Conservation (phyloP, 2,888 invertebrate species). For the Octodonta nipae region DNA sequence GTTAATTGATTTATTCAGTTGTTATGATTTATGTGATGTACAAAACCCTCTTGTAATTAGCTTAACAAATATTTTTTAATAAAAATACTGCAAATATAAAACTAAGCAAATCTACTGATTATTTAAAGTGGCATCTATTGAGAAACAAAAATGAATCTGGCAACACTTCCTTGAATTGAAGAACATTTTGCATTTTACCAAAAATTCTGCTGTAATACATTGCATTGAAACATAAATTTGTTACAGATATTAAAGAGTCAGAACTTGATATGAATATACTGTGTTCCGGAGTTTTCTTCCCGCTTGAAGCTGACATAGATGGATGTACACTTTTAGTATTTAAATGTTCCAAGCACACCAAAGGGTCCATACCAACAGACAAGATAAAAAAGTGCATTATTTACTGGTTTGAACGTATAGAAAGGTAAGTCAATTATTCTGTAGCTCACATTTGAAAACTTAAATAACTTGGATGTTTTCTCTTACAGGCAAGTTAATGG, state of each 20-base stretch:
- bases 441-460: not conserved
- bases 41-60: too few species aligned
- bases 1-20: too few species aligned
- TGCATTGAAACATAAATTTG: too few species aligned
- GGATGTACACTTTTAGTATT: slow-evolving; percentile 66
- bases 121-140: too few species aligned
- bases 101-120: too few species aligned
- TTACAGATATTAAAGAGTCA: slow-evolving; percentile 54
- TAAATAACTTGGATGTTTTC: slow-evolving; percentile 4
- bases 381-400: slow-evolving; percentile 65
- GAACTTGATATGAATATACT: slow-evolving; percentile 59
- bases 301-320: slow-evolving; percentile 66
- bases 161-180: too few species aligned
- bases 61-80: too few species aligned
- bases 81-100: too few species aligned
- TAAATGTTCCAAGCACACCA: slow-evolving; percentile 66
- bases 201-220: not conserved
- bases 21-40: too few species aligned
- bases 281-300: slow-evolving; percentile 63
- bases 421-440: slow-evolving; percentile 38
- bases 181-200: too few species aligned
- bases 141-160: too few species aligned
- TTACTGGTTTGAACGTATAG: slow-evolving; percentile 73
- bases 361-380: too few species aligned
- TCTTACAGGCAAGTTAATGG: slow-evolving; percentile 56